phyloP scores from a whole-genome alignment of 2,888 invertebrate species.

The Netelia virgata region DNA sequence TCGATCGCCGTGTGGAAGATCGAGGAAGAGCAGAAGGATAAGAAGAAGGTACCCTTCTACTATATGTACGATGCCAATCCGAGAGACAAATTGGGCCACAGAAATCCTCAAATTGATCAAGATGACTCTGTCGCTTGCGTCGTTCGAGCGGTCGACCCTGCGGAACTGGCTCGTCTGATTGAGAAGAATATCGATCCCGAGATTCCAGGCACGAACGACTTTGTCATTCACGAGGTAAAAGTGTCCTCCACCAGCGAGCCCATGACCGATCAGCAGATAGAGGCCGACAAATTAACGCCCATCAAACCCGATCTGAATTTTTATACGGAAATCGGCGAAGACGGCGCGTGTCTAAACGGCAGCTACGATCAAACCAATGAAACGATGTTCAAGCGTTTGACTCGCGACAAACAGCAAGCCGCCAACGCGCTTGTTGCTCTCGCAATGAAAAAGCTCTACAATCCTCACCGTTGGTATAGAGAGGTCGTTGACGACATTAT shows the following conservation, averaged over 20 bases:
- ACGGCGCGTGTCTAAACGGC: slow-evolving; percentile 81
- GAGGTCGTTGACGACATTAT: slow-evolving; percentile 87
- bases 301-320: slow-evolving; percentile 84
- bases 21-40: slow-evolving; percentile 76
- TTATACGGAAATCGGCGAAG: slow-evolving; percentile 82
- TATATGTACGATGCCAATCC: slow-evolving; percentile 85
- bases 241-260: slow-evolving; percentile 72
- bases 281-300: slow-evolving; percentile 75
- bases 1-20: slow-evolving; percentile 85
- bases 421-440: slow-evolving; percentile 87
- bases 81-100: slow-evolving; percentile 70
- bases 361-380: slow-evolving; percentile 82
- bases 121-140: slow-evolving; percentile 80
- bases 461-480: slow-evolving; percentile 87
- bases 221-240: slow-evolving; percentile 77
- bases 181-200: slow-evolving; percentile 81
- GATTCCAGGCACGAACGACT: slow-evolving; percentile 73
- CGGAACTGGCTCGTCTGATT: slow-evolving; percentile 81
- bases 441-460: slow-evolving; percentile 87
- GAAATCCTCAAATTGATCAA: slow-evolving; percentile 62
- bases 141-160: slow-evolving; percentile 79
- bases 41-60: slow-evolving; percentile 76
- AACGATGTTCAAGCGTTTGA: slow-evolving; percentile 84
- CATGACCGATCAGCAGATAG: slow-evolving; percentile 80
- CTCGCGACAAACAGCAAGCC: slow-evolving; percentile 85